phyloP scores from a whole-genome alignment of 1,140 invertebrate genomes.

The Drosophila kanapiae region DNA sequence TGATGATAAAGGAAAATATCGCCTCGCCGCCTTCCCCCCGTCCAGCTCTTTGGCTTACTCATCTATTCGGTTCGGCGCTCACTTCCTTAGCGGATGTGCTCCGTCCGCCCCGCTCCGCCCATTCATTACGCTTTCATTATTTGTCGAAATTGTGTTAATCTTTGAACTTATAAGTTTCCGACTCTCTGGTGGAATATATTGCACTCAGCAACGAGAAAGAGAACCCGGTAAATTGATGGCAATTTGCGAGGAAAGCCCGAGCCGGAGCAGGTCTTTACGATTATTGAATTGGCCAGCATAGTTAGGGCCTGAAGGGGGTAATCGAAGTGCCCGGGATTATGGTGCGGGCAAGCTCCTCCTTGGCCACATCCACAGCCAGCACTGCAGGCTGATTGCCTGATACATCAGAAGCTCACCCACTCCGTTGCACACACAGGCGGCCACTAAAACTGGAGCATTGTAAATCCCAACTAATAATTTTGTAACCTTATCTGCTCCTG shows the following conservation, averaged over 20 bases:
- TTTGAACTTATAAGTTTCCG: conserved; percentile 62
- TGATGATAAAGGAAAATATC: conserved; percentile 79
- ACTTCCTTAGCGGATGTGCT: conserved; percentile 29
- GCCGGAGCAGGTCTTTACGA: conserved; percentile 29
- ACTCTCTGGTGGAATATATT: conserved; percentile 35
- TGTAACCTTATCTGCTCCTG: conserved; percentile 80
- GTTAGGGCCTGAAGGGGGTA: conserved; percentile 35
- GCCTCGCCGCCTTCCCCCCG: conserved; percentile 7
- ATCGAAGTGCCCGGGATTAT: conserved; percentile 25
- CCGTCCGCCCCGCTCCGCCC: conserved; percentile 7
- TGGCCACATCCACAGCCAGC: not conserved
- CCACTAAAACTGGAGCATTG: conserved; percentile 75
- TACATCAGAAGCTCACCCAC: conserved; percentile 32
- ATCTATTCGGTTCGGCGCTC: conserved; percentile 24
- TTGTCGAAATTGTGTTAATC: conserved; percentile 82
- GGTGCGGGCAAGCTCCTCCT: conserved; percentile 1
- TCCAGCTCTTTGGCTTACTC: conserved; percentile 20
- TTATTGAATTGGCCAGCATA: conserved; percentile 61
- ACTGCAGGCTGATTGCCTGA: conserved; percentile 37
- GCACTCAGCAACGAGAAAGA: conserved; percentile 16
- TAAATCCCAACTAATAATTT: conserved; percentile 84
- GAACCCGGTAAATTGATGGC: conserved; percentile 65
- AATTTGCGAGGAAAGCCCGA: conserved; percentile 46
- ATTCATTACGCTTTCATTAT: conserved; percentile 81
- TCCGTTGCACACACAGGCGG: conserved; percentile 16